Base-by-base conservation (phyloP, 2,888 invertebrate genomes). In the Ornithoptera priamus region DNA sequence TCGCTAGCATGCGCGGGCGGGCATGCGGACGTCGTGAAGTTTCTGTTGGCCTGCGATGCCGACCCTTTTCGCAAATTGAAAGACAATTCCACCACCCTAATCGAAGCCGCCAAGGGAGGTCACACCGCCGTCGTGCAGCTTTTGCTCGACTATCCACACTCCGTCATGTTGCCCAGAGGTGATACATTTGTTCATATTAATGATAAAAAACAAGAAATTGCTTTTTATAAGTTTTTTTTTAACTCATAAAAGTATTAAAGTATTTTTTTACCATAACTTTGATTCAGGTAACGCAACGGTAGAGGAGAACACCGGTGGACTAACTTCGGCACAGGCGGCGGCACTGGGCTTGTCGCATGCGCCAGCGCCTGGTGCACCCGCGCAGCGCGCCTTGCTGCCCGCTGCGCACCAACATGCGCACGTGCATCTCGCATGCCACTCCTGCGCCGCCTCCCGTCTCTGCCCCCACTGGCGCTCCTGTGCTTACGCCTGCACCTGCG, bases 11-110 rank as follows among this genome's bases (percentile, higher is more conserved):
- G 98, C 92, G 98, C 98, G 74, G 99, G 99, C 73, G 99, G 99
- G 2, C 99, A 99, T 91, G 94, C 97, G 76, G 95, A 96, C 76
- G 98, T 99, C 65, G 99, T 99, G 36, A 98, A 99, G 92, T 93
- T 97, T 81, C 93, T 99, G 74, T 94, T 99, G 72, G 95, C 97
- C 67, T 96, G 97, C 90, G 96, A 97, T 78, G 99, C 99, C 60
- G 98, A 99, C 93, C 98, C 98, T 65, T 97, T 97, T 89, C 97
- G 99, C 92, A 98, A 98, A 92, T 94, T 99, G 65, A 99, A 99
- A 94, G 99, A 99, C 92, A 99, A 99, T 88, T 98, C 98, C 72
- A 99, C 99, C 68, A 99, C 99, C 96, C 94, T 99, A 77, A 99
- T 99, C 80, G 99, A 99, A 91, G 99, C 99, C 65, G 97, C 99